phyloP scores from a whole-genome alignment of 1,140 invertebrate species.

The Bombyx mori region ASM3026992v2 NC_085119.1:9956001-9956500 shows the following conservation, averaged over 20 bases:
- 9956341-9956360: slow-evolving; percentile 49
- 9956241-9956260: slow-evolving; percentile 2
- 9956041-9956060: too few species aligned
- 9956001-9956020: too few species aligned
- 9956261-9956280: slow-evolving; percentile 8
- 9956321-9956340: slow-evolving; percentile 49
- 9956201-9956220: too few species aligned
- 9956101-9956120: too few species aligned
- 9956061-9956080: too few species aligned
- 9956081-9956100: too few species aligned
- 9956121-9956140: too few species aligned
- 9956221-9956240: not conserved
- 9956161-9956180: too few species aligned
- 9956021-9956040: too few species aligned
- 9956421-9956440: slow-evolving; percentile 55
- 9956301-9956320: not conserved
- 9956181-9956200: too few species aligned
- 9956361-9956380: slow-evolving; percentile 45
- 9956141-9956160: too few species aligned
- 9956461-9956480: slow-evolving; percentile 45
- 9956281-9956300: not conserved
- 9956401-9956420: slow-evolving; percentile 47
- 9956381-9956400: slow-evolving; percentile 46
- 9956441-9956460: slow-evolving; percentile 53
- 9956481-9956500: slow-evolving; percentile 48